Base-by-base conservation (phyloP, 2,113 vertebrate genomes). In the Pipa parva region DNA sequence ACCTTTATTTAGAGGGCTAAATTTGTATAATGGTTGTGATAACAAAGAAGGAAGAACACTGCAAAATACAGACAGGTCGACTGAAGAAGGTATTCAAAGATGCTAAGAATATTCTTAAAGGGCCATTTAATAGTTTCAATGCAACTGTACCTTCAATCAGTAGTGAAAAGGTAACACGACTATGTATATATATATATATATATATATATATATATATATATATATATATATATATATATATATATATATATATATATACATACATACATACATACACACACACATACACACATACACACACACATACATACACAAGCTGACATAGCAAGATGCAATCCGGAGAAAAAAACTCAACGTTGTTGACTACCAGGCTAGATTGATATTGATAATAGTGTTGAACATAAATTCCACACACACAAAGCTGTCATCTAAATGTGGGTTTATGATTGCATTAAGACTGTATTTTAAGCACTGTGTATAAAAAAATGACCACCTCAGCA, bases 401-500 rank as follows among this genome's bases (percentile, higher is more conserved):
- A n/a, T n/a, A n/a, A n/a, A n/a, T n/a, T n/a, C n/a, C n/a, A 25
- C 28, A 25, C 22, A 20, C 26, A 11, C 48, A 26, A 27, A 46
- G 46, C 37, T 18, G 9, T 13, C 17, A 37, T 18, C 3, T 9
- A 25, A 36, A 22, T 33, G 45, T 29, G 39, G n/a, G 37, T 5
- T 2, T 13, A 21, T 31, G 2, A 12, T 10, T n/a, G 20, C 1
- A 31, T 33, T 33, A 24, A 58, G 7, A 48, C 27, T 12, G 17
- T 18, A 7, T 24, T 45, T 56, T 68, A 45, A 51, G 49, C 56
- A 68, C 64, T 59, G 56, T 68, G 55, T 56, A 59, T 59, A 28
- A 59, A 26, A 49, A 33, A 27, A 27, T 49, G 27, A 49, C 58
- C 17, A 39, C 5, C 4, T 48, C 28, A 58, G 55, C 55, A 50